Conservation (phyloP, 2,888 invertebrate species). For the Euplagia quadripunctaria region DNA sequence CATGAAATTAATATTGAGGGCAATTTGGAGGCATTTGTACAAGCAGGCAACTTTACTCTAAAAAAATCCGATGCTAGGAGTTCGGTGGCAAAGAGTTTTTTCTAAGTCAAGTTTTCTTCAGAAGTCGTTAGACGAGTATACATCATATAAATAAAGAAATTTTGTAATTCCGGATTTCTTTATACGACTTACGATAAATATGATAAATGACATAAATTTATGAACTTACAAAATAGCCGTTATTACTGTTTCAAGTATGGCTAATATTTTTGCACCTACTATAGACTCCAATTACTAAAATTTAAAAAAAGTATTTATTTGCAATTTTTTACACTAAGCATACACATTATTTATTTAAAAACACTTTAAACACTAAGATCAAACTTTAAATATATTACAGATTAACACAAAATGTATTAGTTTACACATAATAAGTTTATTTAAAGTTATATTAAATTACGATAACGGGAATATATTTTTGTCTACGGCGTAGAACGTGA, state of each 20-base stretch:
- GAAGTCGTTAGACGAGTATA: too few species aligned
- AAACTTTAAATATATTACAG: not conserved
- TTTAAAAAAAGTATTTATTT: not conserved
- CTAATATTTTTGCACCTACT: not conserved
- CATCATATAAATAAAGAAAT: too few species aligned
- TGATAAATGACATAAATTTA: not conserved
- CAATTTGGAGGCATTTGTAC: too few species aligned
- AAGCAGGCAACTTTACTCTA: too few species aligned
- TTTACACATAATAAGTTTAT: not conserved
- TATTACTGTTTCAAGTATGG: not conserved
- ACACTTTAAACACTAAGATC: not conserved
- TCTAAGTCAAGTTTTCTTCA: too few species aligned
- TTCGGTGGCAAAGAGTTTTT: too few species aligned
- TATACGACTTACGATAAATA: not conserved
- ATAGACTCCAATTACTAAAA: not conserved
- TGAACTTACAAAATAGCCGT: not conserved
- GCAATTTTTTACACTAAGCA: not conserved
- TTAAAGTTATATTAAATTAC: not conserved
- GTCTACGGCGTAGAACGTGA: constrained; percentile 26
- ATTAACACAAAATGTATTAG: not conserved
- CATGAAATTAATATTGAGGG: not conserved
- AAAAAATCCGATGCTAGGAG: too few species aligned
- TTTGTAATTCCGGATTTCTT: too few species aligned
- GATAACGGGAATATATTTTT: not conserved
- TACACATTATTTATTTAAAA: not conserved